These are phyloP conservation scores for Syngnathus typhle DNA, from an alignment of 2,113 vertebrate species.

Conservation along the genomic window DNA sequence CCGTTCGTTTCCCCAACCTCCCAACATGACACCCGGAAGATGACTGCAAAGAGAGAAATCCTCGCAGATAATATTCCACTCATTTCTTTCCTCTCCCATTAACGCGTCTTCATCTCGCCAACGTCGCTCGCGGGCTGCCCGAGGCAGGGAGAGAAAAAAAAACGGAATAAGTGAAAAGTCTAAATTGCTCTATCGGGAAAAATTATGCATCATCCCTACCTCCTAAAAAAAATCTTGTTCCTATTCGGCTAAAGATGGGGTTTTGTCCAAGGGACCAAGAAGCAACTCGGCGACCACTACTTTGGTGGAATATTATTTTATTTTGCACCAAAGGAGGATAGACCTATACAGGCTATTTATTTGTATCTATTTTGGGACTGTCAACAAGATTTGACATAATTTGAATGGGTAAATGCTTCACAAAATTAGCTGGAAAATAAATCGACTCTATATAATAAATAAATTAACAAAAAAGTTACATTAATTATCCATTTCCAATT, in stretches of 20 bases:
- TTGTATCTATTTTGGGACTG: no score
- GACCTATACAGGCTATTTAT: no score
- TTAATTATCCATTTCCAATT: no score
- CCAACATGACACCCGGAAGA: slow-evolving; percentile 40
- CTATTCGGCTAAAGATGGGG: background rate
- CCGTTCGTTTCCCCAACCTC: slow-evolving; percentile 33
- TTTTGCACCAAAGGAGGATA: no score
- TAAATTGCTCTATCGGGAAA: slow-evolving; percentile 11
- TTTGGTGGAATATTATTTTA: no score
- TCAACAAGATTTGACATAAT: no score
- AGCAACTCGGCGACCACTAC: no score
- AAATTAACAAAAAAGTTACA: no score
- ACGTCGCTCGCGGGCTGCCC: slow-evolving; percentile 53
- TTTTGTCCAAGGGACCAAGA: no score
- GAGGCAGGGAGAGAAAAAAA: slow-evolving; percentile 36
- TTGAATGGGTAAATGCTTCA: no score
- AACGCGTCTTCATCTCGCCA: slow-evolving; percentile 51
- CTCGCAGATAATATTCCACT: slow-evolving; percentile 29
- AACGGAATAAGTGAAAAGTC: slow-evolving; percentile 35
- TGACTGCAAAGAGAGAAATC: slow-evolving; percentile 33
- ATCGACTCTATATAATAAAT: no score
- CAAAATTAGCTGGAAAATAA: no score
- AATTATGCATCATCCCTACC: slow-evolving; percentile 1
- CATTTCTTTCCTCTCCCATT: slow-evolving; percentile 52
- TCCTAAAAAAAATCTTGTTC: background rate